phyloP scores from a whole-genome alignment of 2,888 invertebrate genomes.

The Eubasilissa splendida region DNA sequence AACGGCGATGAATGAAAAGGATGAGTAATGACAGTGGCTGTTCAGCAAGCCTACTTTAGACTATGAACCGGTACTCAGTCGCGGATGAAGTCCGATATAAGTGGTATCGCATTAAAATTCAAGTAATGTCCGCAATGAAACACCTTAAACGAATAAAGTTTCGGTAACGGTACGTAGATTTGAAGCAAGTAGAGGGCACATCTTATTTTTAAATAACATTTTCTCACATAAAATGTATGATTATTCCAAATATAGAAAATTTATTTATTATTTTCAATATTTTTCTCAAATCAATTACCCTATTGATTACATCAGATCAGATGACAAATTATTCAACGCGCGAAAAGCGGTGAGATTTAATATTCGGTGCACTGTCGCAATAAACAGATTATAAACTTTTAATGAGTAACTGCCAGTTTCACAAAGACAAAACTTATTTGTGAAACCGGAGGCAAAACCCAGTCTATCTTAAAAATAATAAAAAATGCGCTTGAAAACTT shows the following conservation, averaged over 20 bases:
- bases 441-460: slow-evolving; percentile 17
- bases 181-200: slow-evolving; percentile 9
- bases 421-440: slow-evolving; percentile 16
- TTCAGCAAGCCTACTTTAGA: background rate
- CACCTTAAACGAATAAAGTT: slow-evolving; percentile 21
- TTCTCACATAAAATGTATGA: no score
- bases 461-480: slow-evolving; percentile 4
- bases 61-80: background rate
- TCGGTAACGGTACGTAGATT: background rate
- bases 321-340: no score
- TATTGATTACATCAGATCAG: no score
- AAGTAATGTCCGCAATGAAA: slow-evolving; percentile 13
- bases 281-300: no score
- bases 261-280: no score
- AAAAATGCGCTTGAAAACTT: slow-evolving; percentile 28
- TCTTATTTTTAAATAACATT: slow-evolving; percentile 8
- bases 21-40: slow-evolving; percentile 18
- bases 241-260: no score
- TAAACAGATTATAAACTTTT: slow-evolving; percentile 33
- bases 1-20: background rate
- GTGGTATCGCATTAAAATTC: slow-evolving; percentile 16
- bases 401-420: slow-evolving; percentile 13
- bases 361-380: background rate
- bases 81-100: background rate
- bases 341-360: no score